Evolutionary conservation across 2,888 invertebrate genomes (phyloP).

Genomic region (Leuctra nigra): DNA sequence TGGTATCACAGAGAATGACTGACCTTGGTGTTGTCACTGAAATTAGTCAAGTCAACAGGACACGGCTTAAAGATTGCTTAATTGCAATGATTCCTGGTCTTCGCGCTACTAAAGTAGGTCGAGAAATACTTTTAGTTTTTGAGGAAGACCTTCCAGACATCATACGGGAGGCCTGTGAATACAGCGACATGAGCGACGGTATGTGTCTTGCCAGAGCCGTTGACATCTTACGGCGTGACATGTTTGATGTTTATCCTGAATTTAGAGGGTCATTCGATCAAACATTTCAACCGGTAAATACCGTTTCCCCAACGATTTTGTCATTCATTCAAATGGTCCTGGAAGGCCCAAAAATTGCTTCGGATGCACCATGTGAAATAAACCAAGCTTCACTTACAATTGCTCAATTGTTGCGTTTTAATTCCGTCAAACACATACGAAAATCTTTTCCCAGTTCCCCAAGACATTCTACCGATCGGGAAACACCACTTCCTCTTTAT

Average conservation of each 20-base stretch:
- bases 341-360: neutral
- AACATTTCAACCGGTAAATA: neutral
- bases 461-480: conserved; percentile 4
- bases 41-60: neutral
- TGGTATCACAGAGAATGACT: neutral
- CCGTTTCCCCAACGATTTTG: neutral
- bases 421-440: neutral
- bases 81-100: conserved; percentile 2
- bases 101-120: neutral
- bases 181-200: neutral
- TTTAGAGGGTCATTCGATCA: neutral
- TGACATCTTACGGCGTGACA: neutral
- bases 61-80: neutral
- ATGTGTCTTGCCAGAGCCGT: neutral
- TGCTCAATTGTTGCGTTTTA: conserved; percentile 1
- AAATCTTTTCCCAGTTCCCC: neutral
- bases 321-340: neutral
- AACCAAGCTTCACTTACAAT: neutral
- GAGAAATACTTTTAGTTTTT: conserved; percentile 1
- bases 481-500: conserved; percentile 16
- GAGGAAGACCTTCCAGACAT: neutral
- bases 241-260: neutral
- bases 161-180: neutral
- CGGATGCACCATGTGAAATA: neutral
- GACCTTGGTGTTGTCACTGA: neutral